phyloP scores from a whole-genome alignment of 2,888 invertebrate genomes.

The Phaonia tiefii region DNA sequence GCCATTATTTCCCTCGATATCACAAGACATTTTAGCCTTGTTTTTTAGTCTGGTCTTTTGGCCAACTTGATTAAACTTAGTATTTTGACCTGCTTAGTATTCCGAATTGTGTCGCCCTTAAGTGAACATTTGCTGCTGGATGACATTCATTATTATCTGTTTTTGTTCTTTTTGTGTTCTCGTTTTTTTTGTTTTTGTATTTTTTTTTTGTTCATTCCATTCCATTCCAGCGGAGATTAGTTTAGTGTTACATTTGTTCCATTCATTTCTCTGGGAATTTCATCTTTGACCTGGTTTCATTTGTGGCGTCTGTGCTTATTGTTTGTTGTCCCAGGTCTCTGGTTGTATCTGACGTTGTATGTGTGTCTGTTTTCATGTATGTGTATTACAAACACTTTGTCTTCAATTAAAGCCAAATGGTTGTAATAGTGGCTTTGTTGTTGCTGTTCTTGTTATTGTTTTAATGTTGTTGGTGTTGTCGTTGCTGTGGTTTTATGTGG shows the following conservation, averaged over 20 bases:
- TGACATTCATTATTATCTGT: slow-evolving; percentile 5
- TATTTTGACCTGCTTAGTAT: no score
- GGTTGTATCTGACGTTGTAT: neutral
- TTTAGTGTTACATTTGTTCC: slow-evolving; percentile 22
- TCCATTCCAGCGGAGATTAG: slow-evolving; percentile 15
- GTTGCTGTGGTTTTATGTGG: neutral
- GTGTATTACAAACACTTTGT: slow-evolving; percentile 47
- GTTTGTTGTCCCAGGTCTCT: neutral
- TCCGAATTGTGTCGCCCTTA: neutral
- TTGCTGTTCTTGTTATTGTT: neutral
- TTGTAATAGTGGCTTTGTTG: slow-evolving; percentile 37
- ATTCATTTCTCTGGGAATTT: slow-evolving; percentile 1
- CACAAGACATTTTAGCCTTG: no score
- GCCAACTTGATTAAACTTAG: no score
- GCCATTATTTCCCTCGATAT: no score
- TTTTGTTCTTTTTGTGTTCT: no score
- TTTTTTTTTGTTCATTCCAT: neutral
- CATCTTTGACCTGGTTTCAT: slow-evolving; percentile 26
- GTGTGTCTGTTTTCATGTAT: neutral
- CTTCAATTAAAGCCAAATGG: slow-evolving; percentile 43
- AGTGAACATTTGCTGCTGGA: neutral
- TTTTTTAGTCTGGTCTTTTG: no score
- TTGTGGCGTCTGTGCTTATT: neutral
- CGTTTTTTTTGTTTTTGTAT: no score
- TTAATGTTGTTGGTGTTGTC: neutral